Percentiles rank a stretch among this genome's conserved stretches.
Conservation (phyloP, 2,113 vertebrate genomes). For the Anhinga anhinga region DNA sequence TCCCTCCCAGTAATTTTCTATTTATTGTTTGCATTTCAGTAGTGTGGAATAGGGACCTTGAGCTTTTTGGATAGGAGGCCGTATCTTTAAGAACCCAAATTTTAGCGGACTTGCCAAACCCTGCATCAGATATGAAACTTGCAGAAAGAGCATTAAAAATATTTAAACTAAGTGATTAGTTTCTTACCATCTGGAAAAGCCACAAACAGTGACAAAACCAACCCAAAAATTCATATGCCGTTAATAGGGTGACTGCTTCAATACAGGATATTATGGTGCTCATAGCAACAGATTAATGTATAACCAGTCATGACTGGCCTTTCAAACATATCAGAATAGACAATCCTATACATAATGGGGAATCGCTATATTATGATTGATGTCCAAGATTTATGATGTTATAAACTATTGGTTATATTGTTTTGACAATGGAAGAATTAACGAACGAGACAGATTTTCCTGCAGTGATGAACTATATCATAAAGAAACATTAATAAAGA, state of each 20-base stretch:
- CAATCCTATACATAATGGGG: conserved; percentile 45
- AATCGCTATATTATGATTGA: conserved; percentile 67
- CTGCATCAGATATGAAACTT: not conserved
- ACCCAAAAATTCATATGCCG: conserved; percentile 54
- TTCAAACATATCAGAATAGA: conserved; percentile 75
- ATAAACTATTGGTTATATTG: conserved; percentile 78
- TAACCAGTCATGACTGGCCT: conserved; percentile 72
- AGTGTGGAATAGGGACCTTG: not conserved
- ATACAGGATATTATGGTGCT: conserved; percentile 78
- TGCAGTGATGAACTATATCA: conserved; percentile 67
- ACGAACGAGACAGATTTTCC: conserved; percentile 71
- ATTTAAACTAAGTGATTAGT: conserved; percentile 76
- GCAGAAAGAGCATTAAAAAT: conserved; percentile 43
- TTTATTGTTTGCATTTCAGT: not conserved
- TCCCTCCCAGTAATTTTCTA: not conserved
- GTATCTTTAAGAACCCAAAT: not conserved
- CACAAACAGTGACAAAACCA: conserved; percentile 69
- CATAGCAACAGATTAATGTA: conserved; percentile 78
- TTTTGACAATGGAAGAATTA: conserved; percentile 82
- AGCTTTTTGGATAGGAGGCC: not conserved
- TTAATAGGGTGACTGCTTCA: conserved; percentile 64
- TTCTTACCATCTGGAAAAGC: conserved; percentile 71
- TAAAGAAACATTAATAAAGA: conserved; percentile 79
- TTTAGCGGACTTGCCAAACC: conserved; percentile 16
- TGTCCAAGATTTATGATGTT: conserved; percentile 67